Percentiles rank a stretch among this genome's conserved stretches.
These are phyloP conservation scores for Oryzias melastigma DNA, from an alignment of 2,113 vertebrate species.

Conservation along the genomic window DNA sequence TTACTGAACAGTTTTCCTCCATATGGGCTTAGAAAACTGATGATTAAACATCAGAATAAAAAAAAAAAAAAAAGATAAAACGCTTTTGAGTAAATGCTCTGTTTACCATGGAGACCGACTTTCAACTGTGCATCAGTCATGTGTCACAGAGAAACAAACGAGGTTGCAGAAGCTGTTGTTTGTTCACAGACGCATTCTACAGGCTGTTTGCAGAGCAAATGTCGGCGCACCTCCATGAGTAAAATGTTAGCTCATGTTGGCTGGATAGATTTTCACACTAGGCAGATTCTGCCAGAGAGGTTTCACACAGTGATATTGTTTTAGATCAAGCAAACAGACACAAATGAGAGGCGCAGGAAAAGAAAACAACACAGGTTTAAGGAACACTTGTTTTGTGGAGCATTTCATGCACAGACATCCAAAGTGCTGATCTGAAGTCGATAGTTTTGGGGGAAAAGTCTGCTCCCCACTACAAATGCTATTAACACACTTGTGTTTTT, in stretches of 20 bases:
- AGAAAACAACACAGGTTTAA: conserved; percentile 46
- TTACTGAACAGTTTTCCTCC: too few species aligned
- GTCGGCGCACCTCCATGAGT: conserved; percentile 63
- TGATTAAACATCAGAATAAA: too few species aligned
- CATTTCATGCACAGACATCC: conserved; percentile 29
- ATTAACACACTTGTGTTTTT: conserved; percentile 66
- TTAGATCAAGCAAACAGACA: conserved; percentile 30
- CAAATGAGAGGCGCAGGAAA: conserved; percentile 25
- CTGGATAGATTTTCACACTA: conserved; percentile 61
- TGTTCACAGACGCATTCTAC: conserved; percentile 27
- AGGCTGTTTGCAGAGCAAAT: conserved; percentile 42
- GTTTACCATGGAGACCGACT: too few species aligned
- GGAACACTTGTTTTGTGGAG: conserved; percentile 27
- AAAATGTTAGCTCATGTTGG: conserved; percentile 58
- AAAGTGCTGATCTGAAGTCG: conserved; percentile 48
- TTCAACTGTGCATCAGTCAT: too few species aligned
- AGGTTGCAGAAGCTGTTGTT: conserved; percentile 19
- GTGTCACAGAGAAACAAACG: conserved; percentile 9
- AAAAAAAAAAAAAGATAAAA: too few species aligned
- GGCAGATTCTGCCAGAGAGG: conserved; percentile 56
- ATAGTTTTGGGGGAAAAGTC: conserved; percentile 58
- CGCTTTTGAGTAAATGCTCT: too few species aligned
- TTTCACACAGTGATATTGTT: conserved; percentile 59
- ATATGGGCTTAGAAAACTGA: too few species aligned
- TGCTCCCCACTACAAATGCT: conserved; percentile 47